Evolutionary conservation across 2,797 vertebrate genomes (phyloP), one percentile per base, ranked within the genome.

Genomic region (Dermochelys coriacea): DNA sequence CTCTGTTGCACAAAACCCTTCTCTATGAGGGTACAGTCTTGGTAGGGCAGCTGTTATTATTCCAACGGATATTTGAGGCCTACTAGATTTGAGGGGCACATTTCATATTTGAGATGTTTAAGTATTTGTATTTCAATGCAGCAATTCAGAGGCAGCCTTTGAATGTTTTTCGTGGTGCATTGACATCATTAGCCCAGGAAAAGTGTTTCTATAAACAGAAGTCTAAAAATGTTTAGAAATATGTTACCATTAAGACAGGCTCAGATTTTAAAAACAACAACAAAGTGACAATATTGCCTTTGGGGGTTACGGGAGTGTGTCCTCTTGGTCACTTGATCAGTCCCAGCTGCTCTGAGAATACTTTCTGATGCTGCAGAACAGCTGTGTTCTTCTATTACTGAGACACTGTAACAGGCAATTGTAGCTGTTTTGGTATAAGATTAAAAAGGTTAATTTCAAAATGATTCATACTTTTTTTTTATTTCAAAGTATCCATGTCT

Each of bases 1-100:
- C 74, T 86, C n/a, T 80, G 37, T 85, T 84, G 93, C 59, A 95
- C 94, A 95, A 68, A 95, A 93, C 89, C 59, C 34, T 90, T 80
- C 54, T 37, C 37, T 88, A 52, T 87, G 3, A 88, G 29, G 51
- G 49, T 75, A 86, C 88, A 82, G 11, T 86, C 34, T 1, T 5
- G 9, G 78, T 25, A 0, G 0, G 59, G 91, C 49, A 85, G 68
- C 80, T 93, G 82, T 91, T 81, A 51, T 64, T 79, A 37, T 59
- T 83, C 34, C 0, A 87, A 51, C 45, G 94, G 88, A 85, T 61
- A 52, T 29, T 94, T 91, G 85, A 50, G 49, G 84, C 8, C 68
- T 95, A 75, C 74, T 91, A 37, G 18, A 85, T 74, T 41, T 0
- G 0, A 90, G 82, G 86, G 88, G 92, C 88, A 92, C 57, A 80